Base-by-base conservation (phyloP, 2,113 vertebrate genomes). In the Indicator maculatus region DNA sequence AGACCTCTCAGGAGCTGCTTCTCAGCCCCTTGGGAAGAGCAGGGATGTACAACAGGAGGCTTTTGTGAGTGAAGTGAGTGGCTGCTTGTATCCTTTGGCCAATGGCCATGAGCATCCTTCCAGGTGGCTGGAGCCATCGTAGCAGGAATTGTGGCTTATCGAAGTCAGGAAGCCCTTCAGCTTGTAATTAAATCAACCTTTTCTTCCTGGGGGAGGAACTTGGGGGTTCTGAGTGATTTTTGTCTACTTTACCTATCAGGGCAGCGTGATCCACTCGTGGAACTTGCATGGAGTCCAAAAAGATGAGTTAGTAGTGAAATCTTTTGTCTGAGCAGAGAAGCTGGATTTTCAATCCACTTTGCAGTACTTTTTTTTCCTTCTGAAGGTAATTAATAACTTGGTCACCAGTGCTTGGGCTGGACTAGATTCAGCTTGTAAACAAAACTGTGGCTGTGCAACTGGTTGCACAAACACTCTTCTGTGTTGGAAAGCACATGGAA, bases 21-120 rank as follows among this genome's bases (percentile, higher is more conserved):
- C 69, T 81, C 26, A 33, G 59, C 53, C 67, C 23, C 16, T 16
- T 12, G 58, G 72, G 36, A 64, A 24, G 74, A 53, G 84, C 69
- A 75, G 77, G 53, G 33, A 2, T 18, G 2, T 11, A 6, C 18
- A 50, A 1, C 4, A 1, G 4, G 13, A 1, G 41, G 47, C 7
- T 38, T 60, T 30, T 8, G 4, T 16, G 61, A 17, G 38, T 9
- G 31, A 8, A 5, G 44, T 3, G 26, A 9, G 2, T 81, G 36
- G 39, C 30, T 45, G 28, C 5, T 30, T 27, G 45, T 66, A n/a
- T 50, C 38, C 70, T 72, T 45, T 53, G 39, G 14, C 61, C 59
- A 6, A 0, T 38, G 33, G 17, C 63, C 30, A 6, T 20, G 5
- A 2, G 12, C 47, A n/a, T 50, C 59, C 53, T 85, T 23, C 44